Percentiles rank a stretch among this genome's conserved stretches.
Evolutionary conservation across 2,888 invertebrate species (phyloP).

Genomic region (Creontiades dilutus): DNA sequence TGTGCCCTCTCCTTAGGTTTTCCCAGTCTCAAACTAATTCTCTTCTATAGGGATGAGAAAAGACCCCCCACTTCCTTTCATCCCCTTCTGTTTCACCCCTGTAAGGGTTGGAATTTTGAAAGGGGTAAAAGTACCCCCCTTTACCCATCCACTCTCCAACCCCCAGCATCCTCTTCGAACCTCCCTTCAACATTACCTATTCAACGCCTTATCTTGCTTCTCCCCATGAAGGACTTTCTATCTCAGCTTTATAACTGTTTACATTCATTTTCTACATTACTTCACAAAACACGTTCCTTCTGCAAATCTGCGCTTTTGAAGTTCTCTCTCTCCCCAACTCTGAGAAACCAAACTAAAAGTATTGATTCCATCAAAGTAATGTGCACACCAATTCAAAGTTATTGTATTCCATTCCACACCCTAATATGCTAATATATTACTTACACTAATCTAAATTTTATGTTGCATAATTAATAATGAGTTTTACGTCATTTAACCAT

Average conservation of each 20-base stretch:
- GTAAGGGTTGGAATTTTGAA: slow-evolving; percentile 52
- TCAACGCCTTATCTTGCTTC: slow-evolving; percentile 65
- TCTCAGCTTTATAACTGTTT: slow-evolving; percentile 62
- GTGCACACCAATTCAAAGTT: too few species aligned
- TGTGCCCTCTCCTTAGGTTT: slow-evolving; percentile 65
- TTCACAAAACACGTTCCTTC: slow-evolving; percentile 54
- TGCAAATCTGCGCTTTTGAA: slow-evolving; percentile 30
- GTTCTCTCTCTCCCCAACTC: slow-evolving; percentile 1
- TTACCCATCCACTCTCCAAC: neutral
- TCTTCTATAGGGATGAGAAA: slow-evolving; percentile 41
- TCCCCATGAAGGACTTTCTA: slow-evolving; percentile 57
- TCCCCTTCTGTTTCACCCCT: neutral
- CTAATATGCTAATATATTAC: too few species aligned
- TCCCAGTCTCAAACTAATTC: slow-evolving; percentile 65
- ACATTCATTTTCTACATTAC: slow-evolving; percentile 60
- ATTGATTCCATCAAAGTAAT: slow-evolving; percentile 14
- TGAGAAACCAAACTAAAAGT: neutral
- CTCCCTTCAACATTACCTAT: slow-evolving; percentile 57
- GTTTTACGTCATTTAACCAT: too few species aligned
- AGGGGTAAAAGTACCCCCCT: slow-evolving; percentile 46
- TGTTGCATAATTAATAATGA: too few species aligned
- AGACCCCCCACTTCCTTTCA: neutral
- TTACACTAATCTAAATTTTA: too few species aligned
- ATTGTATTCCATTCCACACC: too few species aligned
- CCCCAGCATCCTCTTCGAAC: neutral